A percentile compares a stretch with the other conserved stretches of the same genome.
phyloP scores from a whole-genome alignment of 2,113 vertebrate species.

The Corythornis madagascariensis region DNA sequence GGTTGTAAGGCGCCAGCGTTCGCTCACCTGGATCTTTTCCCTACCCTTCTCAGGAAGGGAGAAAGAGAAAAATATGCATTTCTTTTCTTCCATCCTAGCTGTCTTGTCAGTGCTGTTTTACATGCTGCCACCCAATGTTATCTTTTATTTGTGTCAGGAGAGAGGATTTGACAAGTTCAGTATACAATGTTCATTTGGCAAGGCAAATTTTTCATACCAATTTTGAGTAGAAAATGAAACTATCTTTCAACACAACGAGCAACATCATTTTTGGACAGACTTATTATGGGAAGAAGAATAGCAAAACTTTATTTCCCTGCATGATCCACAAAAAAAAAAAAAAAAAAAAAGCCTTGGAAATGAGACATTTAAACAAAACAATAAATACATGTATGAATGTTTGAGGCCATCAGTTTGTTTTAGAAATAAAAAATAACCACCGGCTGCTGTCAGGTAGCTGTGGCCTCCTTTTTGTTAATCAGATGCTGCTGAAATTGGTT shows the following conservation, averaged over 20 bases:
- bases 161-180: slow-evolving; percentile 77
- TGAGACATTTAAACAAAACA: slow-evolving; percentile 52
- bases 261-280: slow-evolving; percentile 78
- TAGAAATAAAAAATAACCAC: slow-evolving; percentile 11
- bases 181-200: slow-evolving; percentile 78
- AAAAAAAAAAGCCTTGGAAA: slow-evolving; percentile 4
- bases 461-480: slow-evolving; percentile 40
- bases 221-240: slow-evolving; percentile 80
- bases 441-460: slow-evolving; percentile 18
- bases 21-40: background rate
- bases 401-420: slow-evolving; percentile 18
- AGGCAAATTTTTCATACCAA: slow-evolving; percentile 77
- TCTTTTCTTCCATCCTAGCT: slow-evolving; percentile 72
- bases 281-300: slow-evolving; percentile 70
- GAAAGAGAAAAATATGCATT: slow-evolving; percentile 62
- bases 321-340: background rate
- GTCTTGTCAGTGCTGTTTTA: slow-evolving; percentile 80
- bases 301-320: slow-evolving; percentile 64
- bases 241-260: slow-evolving; percentile 76
- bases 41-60: slow-evolving; percentile 51
- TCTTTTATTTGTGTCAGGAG: slow-evolving; percentile 84
- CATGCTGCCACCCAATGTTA: slow-evolving; percentile 75
- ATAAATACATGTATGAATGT: slow-evolving; percentile 24
- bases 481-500: slow-evolving; percentile 59
- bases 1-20: slow-evolving; percentile 24